Percentiles rank a stretch among this genome's conserved stretches.
phyloP scores from a whole-genome alignment of 1,140 invertebrate species.

The Odontomachus brunneus region DNA sequence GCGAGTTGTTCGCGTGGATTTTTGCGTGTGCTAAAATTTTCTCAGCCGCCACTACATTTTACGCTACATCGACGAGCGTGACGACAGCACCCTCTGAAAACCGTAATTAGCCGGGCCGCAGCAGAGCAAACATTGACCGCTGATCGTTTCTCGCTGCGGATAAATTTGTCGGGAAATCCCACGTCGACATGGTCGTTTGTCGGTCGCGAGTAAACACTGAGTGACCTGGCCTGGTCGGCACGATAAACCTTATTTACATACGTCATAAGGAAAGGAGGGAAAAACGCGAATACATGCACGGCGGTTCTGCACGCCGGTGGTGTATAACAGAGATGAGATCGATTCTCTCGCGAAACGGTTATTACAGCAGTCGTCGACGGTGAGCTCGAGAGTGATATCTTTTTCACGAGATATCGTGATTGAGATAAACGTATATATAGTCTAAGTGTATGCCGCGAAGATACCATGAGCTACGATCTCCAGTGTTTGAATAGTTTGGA shows the following conservation, averaged over 20 bases:
- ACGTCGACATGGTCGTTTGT: not conserved
- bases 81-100: slow-evolving; percentile 12
- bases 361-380: not conserved
- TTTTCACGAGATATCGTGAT: not conserved
- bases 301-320: not conserved
- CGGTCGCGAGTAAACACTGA: not conserved
- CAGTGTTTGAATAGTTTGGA: no score
- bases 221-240: not conserved
- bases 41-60: not conserved
- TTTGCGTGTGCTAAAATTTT: slow-evolving; percentile 14
- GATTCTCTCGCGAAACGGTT: slow-evolving; percentile 3
- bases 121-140: slow-evolving; percentile 26
- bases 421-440: not conserved
- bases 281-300: not conserved
- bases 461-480: no score
- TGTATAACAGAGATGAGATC: not conserved
- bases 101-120: slow-evolving; percentile 3
- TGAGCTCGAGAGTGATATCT: slow-evolving; percentile 13
- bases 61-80: not conserved
- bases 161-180: slow-evolving; percentile 26
- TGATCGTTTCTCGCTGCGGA: not conserved
- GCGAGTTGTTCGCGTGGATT: slow-evolving; percentile 23
- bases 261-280: not conserved
- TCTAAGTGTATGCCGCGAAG: no score
- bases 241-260: slow-evolving; percentile 1